Evolutionary conservation across 1,140 invertebrate species (phyloP), one percentile per base, ranked within the genome.

Genomic region (Lordiphosa collinella): DNA sequence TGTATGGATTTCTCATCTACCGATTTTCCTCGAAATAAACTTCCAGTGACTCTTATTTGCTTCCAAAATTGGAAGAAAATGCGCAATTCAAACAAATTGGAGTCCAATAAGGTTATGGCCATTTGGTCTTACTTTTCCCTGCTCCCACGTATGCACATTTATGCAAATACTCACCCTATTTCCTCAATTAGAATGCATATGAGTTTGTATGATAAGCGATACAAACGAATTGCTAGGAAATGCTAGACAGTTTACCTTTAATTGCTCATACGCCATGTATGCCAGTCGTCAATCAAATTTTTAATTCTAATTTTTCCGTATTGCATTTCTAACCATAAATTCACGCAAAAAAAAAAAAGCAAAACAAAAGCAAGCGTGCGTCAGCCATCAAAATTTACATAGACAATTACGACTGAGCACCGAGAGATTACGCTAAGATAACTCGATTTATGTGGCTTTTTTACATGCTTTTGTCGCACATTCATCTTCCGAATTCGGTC

Each of bases 261-360:
- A 82, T 84, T 84, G 78, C 76, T 62, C 68, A 84, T 84, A 82
- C 76, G 76, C 71, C 78, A 76, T 82, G 78, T 80, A 70, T 41
- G 76, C 51, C 72, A 56, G 60, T 48, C 66, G 71, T 76, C 76
- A 82, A 71, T 80, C 75, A 80, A 55, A 61, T 55, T 67, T 78
- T 66, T 66, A 66, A 51, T 66, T 51, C 65, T 31, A 49, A 18
- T 49, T 22, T 49, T 54, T 46, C 16, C 46, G 46, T 13, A 48
- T 48, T 48, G 32, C 46, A 48, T 35, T 48, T 48, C 46, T 0
- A 25, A 7, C 22, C 22, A 25, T 25, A 25, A 25, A 25, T 7
- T 25, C 22, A 25, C 22, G 22, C 22, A 25, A 25, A 25, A 18
- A 18, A 18, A 18, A 18, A 18, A 18, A 2, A 2, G n/a, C n/a